Conservation (phyloP, 2,888 invertebrate species). For the Colostygia pectinataria region DNA sequence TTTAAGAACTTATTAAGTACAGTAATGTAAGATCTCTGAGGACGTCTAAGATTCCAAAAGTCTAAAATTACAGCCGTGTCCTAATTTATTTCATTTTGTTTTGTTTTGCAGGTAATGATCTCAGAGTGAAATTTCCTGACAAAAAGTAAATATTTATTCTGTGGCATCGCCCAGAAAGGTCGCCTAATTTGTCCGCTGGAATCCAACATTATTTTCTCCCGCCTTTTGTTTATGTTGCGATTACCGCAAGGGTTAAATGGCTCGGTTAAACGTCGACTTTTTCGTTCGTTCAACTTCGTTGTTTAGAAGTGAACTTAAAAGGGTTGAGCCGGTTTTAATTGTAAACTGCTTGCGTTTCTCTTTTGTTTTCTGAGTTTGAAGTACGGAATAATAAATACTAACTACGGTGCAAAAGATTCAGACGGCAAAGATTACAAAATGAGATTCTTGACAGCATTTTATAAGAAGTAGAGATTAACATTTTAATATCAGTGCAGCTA, state of each 20-base stretch:
- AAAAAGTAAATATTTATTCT: conserved; percentile 22
- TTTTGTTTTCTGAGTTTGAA: conserved; percentile 52
- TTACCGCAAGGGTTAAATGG: conserved; percentile 78
- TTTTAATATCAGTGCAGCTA: conserved; percentile 21
- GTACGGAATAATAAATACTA: not conserved
- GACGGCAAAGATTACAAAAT: conserved; percentile 26
- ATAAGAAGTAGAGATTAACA: conserved; percentile 20
- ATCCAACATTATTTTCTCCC: conserved; percentile 75
- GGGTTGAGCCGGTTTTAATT: conserved; percentile 72
- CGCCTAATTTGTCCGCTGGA: conserved; percentile 78
- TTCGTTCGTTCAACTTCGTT: conserved; percentile 73
- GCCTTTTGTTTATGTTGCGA: conserved; percentile 78
- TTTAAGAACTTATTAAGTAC: no score
- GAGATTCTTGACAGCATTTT: conserved; percentile 14
- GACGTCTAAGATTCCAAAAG: no score
- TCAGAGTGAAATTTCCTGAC: not conserved
- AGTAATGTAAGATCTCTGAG: no score
- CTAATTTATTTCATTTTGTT: no score
- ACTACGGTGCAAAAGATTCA: conserved; percentile 35
- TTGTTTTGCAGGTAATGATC: no score
- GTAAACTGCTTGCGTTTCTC: conserved; percentile 67
- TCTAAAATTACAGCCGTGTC: no score
- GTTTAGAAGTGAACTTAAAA: conserved; percentile 68
- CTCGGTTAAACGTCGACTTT: conserved; percentile 72
- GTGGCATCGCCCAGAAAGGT: conserved; percentile 64